Conservation (phyloP, 2,797 vertebrate species). For the Coendou prehensilis region DNA sequence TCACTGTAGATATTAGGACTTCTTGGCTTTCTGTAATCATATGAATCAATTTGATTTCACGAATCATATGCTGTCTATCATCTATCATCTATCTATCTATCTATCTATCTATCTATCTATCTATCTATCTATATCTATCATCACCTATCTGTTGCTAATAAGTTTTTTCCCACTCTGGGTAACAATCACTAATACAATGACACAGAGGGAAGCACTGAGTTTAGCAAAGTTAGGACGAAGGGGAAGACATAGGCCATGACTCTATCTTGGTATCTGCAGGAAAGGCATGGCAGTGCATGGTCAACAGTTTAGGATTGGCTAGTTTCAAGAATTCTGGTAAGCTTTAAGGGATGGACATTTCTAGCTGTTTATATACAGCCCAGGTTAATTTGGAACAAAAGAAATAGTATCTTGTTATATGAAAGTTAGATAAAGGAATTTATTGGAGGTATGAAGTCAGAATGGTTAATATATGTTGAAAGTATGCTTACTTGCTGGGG, state of each 20-base stretch:
- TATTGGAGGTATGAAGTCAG: neutral
- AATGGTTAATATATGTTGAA: neutral
- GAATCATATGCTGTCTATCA: too few species aligned
- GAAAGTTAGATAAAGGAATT: neutral
- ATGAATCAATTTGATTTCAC: neutral
- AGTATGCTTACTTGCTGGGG: neutral
- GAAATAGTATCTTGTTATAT: neutral
- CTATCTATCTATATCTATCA: neutral
- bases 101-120: neutral
- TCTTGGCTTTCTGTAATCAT: too few species aligned
- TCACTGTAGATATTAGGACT: neutral
- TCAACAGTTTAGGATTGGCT: neutral
- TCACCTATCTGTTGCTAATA: neutral
- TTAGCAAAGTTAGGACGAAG: neutral
- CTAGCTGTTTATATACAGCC: too few species aligned
- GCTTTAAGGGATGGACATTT: rapidly evolving
- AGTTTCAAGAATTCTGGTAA: neutral
- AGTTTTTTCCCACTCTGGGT: neutral
- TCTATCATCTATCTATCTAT: neutral
- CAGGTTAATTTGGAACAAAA: neutral
- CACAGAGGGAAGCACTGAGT: neutral
- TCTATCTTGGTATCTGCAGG: neutral
- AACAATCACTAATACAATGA: rapidly evolving
- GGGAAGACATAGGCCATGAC: neutral
- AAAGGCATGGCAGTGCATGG: neutral